These are phyloP conservation scores for Patella ulyssiponensis DNA, from an alignment of 2,888 invertebrate species.

Conservation along the genomic window DNA sequence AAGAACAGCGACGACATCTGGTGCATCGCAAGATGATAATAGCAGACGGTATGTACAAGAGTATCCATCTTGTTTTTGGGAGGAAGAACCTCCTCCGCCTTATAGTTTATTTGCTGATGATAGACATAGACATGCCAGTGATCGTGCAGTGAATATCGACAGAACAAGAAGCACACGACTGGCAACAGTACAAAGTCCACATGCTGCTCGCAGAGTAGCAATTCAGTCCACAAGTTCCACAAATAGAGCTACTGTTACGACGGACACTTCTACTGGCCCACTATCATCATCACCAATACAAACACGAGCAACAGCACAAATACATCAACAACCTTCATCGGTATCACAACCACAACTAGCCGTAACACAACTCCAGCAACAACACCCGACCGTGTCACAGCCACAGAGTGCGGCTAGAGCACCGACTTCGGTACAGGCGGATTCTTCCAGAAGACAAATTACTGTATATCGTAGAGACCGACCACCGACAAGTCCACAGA, in stretches of 20 bases:
- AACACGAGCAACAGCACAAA: not conserved
- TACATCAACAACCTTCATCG: not conserved
- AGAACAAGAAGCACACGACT: not conserved
- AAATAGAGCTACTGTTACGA: not conserved
- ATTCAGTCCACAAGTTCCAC: not conserved
- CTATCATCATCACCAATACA: not conserved
- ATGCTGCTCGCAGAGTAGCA: not conserved
- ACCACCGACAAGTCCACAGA: not conserved
- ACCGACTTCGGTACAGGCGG: not conserved
- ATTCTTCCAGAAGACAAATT: not conserved
- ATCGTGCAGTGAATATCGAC: not conserved
- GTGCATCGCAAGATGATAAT: not conserved
- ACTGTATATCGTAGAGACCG: not conserved
- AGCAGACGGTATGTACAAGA: conserved; percentile 29
- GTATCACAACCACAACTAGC: too few species aligned
- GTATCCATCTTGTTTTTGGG: conserved; percentile 37
- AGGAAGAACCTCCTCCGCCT: conserved; percentile 37
- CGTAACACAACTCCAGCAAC: not conserved
- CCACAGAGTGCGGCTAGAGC: not conserved
- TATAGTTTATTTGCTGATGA: conserved; percentile 24
- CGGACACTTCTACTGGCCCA: not conserved
- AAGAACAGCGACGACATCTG: not conserved
- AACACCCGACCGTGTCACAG: not conserved
- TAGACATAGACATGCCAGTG: not conserved
- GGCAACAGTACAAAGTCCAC: not conserved